These are phyloP conservation scores for Lucilia sericata DNA, from an alignment of 1,140 invertebrate genomes.

Conservation along the genomic window DNA sequence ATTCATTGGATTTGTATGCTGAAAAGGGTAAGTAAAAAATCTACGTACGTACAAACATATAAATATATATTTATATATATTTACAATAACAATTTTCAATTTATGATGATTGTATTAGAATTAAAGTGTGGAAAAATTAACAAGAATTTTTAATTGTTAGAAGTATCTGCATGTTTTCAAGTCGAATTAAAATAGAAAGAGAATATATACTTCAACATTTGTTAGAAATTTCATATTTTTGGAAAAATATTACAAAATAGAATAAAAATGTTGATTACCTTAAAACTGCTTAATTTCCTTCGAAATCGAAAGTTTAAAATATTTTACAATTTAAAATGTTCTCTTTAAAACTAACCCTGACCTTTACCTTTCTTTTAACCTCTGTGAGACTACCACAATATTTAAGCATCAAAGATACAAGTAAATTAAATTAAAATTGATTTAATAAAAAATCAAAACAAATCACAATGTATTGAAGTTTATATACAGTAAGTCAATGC, in stretches of 20 bases:
- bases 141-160: neutral
- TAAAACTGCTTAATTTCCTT: too few relatives aligned
- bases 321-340: neutral
- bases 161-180: too few relatives aligned
- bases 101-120: slow-evolving; percentile 34
- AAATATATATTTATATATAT: too few relatives aligned
- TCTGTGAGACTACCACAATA: neutral
- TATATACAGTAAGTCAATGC: neutral
- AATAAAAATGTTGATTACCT: too few relatives aligned
- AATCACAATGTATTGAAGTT: neutral
- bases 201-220: too few relatives aligned
- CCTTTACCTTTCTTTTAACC: neutral
- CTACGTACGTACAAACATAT: too few relatives aligned
- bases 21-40: neutral
- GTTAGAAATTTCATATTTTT: too few relatives aligned
- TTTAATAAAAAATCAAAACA: neutral
- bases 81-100: neutral
- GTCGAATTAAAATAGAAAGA: too few relatives aligned
- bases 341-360: neutral
- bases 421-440: neutral
- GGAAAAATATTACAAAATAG: too few relatives aligned
- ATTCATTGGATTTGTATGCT: slow-evolving; percentile 38
- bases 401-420: neutral
- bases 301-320: too few relatives aligned
- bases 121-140: neutral